A percentile compares a stretch with the other conserved stretches of the same genome.
Evolutionary conservation across 2,113 vertebrate species (phyloP).

Genomic region (Chauna torquata): DNA sequence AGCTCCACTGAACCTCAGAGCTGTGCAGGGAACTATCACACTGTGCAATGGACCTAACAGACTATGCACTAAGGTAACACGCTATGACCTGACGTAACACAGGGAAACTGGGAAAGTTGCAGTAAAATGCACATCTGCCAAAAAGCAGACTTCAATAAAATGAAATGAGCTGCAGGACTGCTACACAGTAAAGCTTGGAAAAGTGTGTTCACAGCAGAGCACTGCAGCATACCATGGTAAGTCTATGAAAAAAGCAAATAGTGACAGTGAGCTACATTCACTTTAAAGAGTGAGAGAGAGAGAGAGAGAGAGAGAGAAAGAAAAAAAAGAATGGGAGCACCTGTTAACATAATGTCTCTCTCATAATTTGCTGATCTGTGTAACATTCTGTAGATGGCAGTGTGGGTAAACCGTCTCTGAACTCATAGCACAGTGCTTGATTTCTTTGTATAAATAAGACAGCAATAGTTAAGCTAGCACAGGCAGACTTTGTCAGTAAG

Average conservation of each 20-base stretch:
- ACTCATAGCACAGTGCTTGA: neutral
- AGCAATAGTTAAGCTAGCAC: neutral
- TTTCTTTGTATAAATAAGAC: neutral
- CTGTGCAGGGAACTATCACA: neutral
- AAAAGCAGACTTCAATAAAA: neutral
- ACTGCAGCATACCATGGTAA: neutral
- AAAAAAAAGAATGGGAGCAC: neutral
- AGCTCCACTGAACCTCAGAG: neutral
- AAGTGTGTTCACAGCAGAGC: neutral
- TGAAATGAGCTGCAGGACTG: neutral
- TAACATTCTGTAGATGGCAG: conserved; percentile 63
- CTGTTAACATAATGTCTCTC: neutral
- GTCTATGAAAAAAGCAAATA: neutral
- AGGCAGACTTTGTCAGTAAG: neutral
- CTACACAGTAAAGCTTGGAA: neutral
- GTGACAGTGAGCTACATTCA: rapidly evolving
- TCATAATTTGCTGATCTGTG: neutral
- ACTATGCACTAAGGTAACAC: neutral
- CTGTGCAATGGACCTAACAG: neutral
- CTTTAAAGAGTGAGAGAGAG: neutral
- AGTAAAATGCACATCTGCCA: neutral
- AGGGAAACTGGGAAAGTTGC: neutral
- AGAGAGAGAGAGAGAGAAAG: rapidly evolving
- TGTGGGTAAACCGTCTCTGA: conserved; percentile 31
- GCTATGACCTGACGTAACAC: neutral